Evolutionary conservation across 2,888 invertebrate genomes (phyloP).

Genomic region (Ectropis crepuscularia): DNA sequence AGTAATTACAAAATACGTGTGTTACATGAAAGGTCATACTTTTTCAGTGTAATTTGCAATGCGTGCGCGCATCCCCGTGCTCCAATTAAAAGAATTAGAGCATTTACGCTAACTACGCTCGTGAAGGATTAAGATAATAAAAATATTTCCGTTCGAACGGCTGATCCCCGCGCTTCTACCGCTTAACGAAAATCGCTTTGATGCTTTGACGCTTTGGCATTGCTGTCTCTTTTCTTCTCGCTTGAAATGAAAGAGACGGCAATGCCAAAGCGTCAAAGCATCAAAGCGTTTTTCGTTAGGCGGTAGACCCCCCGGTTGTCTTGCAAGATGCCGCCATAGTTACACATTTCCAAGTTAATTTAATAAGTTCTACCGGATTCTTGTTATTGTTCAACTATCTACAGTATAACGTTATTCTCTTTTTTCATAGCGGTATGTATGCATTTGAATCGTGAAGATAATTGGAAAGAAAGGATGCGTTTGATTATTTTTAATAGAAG

Average conservation of each 20-base stretch:
- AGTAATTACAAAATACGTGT: conserved; percentile 62
- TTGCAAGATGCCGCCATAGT: conserved; percentile 33
- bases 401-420: conserved; percentile 8
- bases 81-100: conserved; percentile 72
- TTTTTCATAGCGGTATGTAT: conserved; percentile 11
- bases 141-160: conserved; percentile 51
- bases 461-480: no score
- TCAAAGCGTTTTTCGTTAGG: no score
- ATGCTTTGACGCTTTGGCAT: no score
- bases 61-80: conserved; percentile 58
- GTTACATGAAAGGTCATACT: conserved; percentile 64
- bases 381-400: conserved; percentile 24
- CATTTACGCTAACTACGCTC: conserved; percentile 59
- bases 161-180: no score
- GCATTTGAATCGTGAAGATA: background rate
- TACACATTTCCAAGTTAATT: conserved; percentile 36
- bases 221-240: no score
- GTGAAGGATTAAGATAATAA: conserved; percentile 60
- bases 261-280: no score
- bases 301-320: no score
- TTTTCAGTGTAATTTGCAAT: conserved; percentile 64
- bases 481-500: background rate
- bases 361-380: conserved; percentile 35
- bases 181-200: no score
- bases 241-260: no score